Conservation (phyloP, 1,140 invertebrate genomes). For the Pectinophora gossypiella region DNA sequence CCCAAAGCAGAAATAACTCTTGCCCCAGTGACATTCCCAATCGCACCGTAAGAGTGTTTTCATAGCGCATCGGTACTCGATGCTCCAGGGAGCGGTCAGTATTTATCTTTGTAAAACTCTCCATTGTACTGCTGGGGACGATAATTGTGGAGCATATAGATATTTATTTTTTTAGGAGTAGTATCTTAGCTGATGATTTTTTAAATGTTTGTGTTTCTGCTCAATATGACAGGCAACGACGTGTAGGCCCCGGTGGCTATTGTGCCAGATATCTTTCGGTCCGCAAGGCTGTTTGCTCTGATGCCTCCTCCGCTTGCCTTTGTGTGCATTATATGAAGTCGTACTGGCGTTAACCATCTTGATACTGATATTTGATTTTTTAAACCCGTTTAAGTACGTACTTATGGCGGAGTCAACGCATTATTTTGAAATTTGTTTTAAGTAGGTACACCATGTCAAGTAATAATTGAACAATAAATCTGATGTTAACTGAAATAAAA, state of each 20-base stretch:
- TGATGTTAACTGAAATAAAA: no score
- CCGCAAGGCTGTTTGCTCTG: conserved; percentile 34
- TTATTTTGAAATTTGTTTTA: no score
- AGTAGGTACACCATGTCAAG: no score
- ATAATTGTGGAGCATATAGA: conserved; percentile 44
- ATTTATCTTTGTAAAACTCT: conserved; percentile 46
- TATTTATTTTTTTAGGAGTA: conserved; percentile 34
- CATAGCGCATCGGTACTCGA: conserved; percentile 19
- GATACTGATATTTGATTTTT: no score
- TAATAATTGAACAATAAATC: no score
- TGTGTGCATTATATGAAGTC: conserved; percentile 22
- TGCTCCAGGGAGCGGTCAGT: conserved; percentile 31
- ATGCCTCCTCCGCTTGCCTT: conserved; percentile 28
- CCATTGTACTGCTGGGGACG: conserved; percentile 39
- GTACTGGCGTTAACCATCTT: conserved; percentile 13
- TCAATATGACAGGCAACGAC: conserved; percentile 53
- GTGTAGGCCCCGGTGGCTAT: conserved; percentile 43
- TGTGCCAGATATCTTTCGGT: conserved; percentile 38
- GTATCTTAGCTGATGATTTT: conserved; percentile 55
- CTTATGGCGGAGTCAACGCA: no score
- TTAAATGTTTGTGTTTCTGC: conserved; percentile 68
- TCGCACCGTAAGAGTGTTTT: conserved; percentile 19
- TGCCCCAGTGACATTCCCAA: conserved; percentile 12
- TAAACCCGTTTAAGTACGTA: no score
- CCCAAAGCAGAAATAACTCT: conserved; percentile 9